Conservation (phyloP, 2,797 vertebrate species). For the Lepilemur ruficaudatus region DNA sequence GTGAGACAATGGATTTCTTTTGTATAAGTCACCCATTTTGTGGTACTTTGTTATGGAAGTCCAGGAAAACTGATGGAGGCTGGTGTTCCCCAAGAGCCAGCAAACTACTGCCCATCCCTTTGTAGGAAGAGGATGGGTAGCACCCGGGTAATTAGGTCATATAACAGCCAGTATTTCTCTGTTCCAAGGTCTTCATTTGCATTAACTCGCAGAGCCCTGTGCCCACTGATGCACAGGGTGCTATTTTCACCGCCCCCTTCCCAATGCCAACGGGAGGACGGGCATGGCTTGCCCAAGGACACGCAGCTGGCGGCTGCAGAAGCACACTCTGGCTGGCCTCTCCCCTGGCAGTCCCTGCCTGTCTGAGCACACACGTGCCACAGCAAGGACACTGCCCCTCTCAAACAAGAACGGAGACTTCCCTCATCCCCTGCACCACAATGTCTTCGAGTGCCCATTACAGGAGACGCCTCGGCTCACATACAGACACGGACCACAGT, state of each 20-base stretch:
- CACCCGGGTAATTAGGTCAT: accelerated
- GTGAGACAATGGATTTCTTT: neutral
- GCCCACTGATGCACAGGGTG: accelerated
- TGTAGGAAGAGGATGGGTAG: neutral
- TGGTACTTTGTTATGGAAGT: neutral
- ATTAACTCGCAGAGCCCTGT: neutral
- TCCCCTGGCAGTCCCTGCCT: accelerated
- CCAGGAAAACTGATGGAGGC: neutral
- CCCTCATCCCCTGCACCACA: neutral
- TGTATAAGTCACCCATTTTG: neutral
- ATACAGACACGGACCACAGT: accelerated
- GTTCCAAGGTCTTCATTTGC: neutral
- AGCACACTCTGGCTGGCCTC: neutral
- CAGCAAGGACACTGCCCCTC: neutral
- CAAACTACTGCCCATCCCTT: neutral
- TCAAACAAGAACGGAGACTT: neutral
- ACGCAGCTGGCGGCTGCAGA: neutral
- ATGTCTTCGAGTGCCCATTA: neutral
- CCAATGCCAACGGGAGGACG: neutral
- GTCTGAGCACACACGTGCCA: accelerated
- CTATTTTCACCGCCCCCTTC: neutral
- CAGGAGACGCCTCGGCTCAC: no score
- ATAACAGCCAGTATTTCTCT: no score
- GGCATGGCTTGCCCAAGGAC: neutral
- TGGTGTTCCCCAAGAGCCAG: neutral